These are phyloP conservation scores for Ormyrus labotus DNA, from an alignment of 2,888 invertebrate species.

Conservation along the genomic window DNA sequence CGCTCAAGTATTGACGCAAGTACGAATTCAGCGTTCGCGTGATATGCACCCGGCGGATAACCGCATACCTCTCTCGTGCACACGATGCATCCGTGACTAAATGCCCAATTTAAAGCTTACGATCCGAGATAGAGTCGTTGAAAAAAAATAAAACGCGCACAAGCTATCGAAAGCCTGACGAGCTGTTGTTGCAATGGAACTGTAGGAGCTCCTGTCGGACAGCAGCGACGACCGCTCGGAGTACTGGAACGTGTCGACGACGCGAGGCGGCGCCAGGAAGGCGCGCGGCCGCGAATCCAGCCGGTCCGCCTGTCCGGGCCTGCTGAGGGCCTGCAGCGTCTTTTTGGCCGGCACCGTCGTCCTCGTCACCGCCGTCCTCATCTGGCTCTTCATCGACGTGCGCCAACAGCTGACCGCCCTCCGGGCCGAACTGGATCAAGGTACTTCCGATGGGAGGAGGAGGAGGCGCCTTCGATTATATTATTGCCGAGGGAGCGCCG, in stretches of 20 bases:
- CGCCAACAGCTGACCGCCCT: constrained; percentile 82
- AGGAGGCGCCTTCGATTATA: too few relatives aligned
- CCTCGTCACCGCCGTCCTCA: constrained; percentile 81
- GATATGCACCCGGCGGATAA: not conserved
- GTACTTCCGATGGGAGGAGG: constrained; percentile 69
- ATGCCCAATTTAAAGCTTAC: not conserved
- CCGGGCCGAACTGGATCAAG: constrained; percentile 82
- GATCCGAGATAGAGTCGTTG: not conserved
- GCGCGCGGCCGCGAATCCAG: constrained; percentile 31
- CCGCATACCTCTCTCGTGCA: not conserved
- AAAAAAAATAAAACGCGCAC: too few relatives aligned
- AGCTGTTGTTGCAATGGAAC: not conserved
- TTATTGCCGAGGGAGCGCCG: too few relatives aligned
- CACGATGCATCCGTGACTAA: not conserved
- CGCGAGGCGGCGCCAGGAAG: constrained; percentile 16
- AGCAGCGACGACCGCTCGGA: constrained; percentile 80
- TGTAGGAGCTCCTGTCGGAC: constrained; percentile 81
- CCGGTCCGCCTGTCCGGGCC: constrained; percentile 76
- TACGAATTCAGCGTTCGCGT: constrained; percentile 6
- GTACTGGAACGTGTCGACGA: constrained; percentile 72
- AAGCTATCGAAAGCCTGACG: too few relatives aligned
- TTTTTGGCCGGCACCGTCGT: constrained; percentile 81
- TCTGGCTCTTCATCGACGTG: constrained; percentile 84
- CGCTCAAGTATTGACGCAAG: constrained; percentile 20
- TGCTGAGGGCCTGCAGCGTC: constrained; percentile 80